Base-by-base conservation (phyloP, 2,113 vertebrate genomes). In the Onychorhynchus coronatus region DNA sequence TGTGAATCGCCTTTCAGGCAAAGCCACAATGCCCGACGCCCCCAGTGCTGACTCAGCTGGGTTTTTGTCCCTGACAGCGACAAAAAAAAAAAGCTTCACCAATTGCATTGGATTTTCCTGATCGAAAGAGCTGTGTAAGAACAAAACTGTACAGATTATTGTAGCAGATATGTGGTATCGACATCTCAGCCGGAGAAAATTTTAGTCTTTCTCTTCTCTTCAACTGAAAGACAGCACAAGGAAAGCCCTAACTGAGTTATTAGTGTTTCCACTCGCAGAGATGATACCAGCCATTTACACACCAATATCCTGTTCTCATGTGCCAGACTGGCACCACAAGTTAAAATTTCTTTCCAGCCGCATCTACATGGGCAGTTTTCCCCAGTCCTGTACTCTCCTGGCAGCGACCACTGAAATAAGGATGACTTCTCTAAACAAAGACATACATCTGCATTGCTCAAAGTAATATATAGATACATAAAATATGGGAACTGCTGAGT, bases 1-100 rank as follows among this genome's bases (percentile, higher is more conserved):
- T 71, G 75, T 81, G 90, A 90, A 90, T 94, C 3, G 4, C 77
- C 68, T 90, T 85, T 75, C 76, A 42, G 63, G 91, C 85, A 90
- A 41, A 82, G 68, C 62, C 67, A 24, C 62, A 44, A 20, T 46
- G 63, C 30, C 52, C 30, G 8, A 35, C 22, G 13, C 13, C 33
- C 16, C 42, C 31, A 0, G 0, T 79, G 90, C 93, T 96, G 95
- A 95, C 70, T 95, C 88, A 93, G 93, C 28, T 0, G 5, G 88
- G 78, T 58, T 93, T 94, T 90, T 93, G 85, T 93, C 75, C 85
- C 56, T 18, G 76, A 78, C 15, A 23, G 49, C 63, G 77, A 35
- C 20, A 53, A 52, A 37, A 41, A 88, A 41, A 58, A 71, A 53
- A 71, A 68, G 30, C 50, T 76, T 84, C 68, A 67, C 46, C 63